Conservation (phyloP, 2,888 invertebrate species). For the Meteorus cinctellus region DNA sequence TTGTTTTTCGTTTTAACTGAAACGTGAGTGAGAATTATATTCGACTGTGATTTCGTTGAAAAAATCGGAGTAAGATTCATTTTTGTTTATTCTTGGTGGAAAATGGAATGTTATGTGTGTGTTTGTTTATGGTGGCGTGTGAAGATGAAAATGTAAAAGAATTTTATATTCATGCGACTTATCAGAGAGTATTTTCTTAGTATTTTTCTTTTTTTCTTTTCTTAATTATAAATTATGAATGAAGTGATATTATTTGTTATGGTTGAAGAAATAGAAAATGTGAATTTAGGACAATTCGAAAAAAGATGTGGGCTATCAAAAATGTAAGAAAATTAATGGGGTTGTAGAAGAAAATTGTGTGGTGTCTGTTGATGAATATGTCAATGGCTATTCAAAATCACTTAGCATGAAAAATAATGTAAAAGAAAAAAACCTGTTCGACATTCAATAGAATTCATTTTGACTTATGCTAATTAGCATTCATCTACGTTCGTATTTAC, state of each 20-base stretch:
- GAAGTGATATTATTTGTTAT: not conserved
- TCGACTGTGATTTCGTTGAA: constrained; percentile 6
- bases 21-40: constrained; percentile 2
- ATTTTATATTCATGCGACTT: not conserved
- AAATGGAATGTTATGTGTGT: not conserved
- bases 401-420: no score
- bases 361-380: no score
- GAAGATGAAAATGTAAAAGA: constrained; percentile 22
- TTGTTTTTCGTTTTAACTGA: not conserved
- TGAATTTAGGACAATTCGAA: not conserved
- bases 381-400: no score
- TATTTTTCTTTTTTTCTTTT: not conserved
- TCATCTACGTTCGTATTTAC: not conserved
- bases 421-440: no score
- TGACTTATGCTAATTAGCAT: no score
- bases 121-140: constrained; percentile 1
- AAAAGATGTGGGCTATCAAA: not conserved
- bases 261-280: not conserved
- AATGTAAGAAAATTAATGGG: no score
- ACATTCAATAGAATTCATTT: no score
- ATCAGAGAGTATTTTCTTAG: not conserved
- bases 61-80: not conserved
- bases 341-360: no score
- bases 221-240: not conserved
- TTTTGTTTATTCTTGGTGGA: not conserved